phyloP scores from a whole-genome alignment of 64 coral and sea anemone species.

The Pachyseris speciosa region DNA sequence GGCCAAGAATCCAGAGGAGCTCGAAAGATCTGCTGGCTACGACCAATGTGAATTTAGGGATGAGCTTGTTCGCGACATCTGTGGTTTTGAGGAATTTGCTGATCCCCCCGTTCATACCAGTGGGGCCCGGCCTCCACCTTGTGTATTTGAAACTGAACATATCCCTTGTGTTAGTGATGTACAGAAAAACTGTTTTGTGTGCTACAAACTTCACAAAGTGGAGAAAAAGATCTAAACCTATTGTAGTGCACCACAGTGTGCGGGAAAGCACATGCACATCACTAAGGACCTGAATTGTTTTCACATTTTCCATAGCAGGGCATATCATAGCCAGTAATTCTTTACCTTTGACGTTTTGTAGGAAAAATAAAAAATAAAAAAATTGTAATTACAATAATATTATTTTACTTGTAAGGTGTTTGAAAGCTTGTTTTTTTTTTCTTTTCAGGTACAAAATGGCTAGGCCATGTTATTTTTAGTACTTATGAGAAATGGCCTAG shows the following conservation, averaged over 20 bases:
- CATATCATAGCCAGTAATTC: constrained; percentile 40
- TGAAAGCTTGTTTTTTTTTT: not conserved
- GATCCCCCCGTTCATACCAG: constrained; percentile 32
- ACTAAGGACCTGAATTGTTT: constrained; percentile 66
- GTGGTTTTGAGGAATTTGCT: constrained; percentile 62
- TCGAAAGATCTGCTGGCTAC: constrained; percentile 20
- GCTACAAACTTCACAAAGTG: constrained; percentile 73
- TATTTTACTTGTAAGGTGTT: not conserved
- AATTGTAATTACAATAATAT: too few relatives aligned
- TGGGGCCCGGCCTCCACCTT: not conserved
- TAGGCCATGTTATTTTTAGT: too few relatives aligned
- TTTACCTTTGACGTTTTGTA: not conserved
- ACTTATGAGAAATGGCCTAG: constrained; percentile 2
- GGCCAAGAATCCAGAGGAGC: not conserved
- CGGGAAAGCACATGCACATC: constrained; percentile 61
- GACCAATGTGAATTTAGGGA: constrained; percentile 56
- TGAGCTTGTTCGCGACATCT: constrained; percentile 61
- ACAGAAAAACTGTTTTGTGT: constrained; percentile 71
- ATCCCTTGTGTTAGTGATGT: constrained; percentile 54
- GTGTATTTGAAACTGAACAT: constrained; percentile 61
- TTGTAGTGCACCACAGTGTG: constrained; percentile 78
- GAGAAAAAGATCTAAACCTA: constrained; percentile 57
- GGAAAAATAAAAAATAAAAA: not conserved
- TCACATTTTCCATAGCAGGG: constrained; percentile 64
- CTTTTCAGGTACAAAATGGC: not conserved